A percentile compares a stretch with the other conserved stretches of the same genome.
Conservation (phyloP, 2,797 vertebrate species). For the Syngnathus acus region DNA sequence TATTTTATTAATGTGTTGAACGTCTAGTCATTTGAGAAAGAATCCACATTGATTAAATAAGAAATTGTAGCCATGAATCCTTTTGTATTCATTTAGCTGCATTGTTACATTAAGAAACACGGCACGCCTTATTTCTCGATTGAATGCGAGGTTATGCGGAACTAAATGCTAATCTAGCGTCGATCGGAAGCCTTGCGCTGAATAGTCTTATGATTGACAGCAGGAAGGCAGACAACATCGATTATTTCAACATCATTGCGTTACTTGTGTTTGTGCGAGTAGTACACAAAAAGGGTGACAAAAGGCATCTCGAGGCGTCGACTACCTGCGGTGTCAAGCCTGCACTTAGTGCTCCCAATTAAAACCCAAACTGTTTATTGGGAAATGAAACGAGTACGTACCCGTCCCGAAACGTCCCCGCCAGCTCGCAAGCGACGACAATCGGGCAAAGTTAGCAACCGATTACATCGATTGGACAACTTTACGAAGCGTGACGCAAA, state of each 20-base stretch:
- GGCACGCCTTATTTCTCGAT: background rate
- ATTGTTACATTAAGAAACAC: background rate
- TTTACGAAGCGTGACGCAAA: slow-evolving; percentile 17
- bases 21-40: background rate
- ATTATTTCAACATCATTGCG: background rate
- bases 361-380: slow-evolving; percentile 3
- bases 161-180: background rate
- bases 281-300: background rate
- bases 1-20: background rate
- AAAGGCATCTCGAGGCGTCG: background rate
- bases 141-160: background rate
- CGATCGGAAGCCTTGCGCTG: background rate
- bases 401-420: background rate
- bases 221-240: background rate
- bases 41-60: background rate
- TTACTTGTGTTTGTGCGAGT: background rate
- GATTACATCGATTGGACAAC: slow-evolving; percentile 41
- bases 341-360: background rate
- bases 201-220: background rate
- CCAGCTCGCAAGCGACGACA: background rate
- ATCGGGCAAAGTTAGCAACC: slow-evolving; percentile 25
- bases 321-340: background rate
- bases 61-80: background rate
- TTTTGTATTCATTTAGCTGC: background rate
- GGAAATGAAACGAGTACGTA: background rate